Percentiles rank a stretch among this genome's conserved stretches.
phyloP scores from a whole-genome alignment of 2,888 invertebrate genomes.

The Chymomyza caudatula region DNA sequence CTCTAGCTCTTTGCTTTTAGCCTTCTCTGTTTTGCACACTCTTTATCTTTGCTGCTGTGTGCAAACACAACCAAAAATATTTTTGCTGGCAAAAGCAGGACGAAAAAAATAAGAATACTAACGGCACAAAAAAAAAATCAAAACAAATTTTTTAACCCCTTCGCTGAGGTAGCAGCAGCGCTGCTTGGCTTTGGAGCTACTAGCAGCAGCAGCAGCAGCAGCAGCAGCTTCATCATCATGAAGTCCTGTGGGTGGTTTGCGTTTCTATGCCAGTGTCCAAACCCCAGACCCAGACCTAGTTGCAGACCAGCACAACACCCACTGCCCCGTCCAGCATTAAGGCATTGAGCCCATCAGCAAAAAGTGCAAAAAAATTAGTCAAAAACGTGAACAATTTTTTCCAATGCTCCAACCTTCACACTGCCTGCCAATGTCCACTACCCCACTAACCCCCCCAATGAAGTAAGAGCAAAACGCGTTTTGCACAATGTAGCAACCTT shows the following conservation, averaged over 20 bases:
- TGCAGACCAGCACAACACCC: not conserved
- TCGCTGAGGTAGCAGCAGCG: constrained; percentile 30
- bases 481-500: constrained; percentile 68
- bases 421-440: not conserved
- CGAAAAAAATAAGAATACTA: constrained; percentile 18
- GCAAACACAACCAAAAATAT: constrained; percentile 58
- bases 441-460: not conserved
- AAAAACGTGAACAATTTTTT: constrained; percentile 56
- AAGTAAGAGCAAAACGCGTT: constrained; percentile 46
- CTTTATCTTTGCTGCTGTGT: constrained; percentile 22
- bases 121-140: constrained; percentile 57
- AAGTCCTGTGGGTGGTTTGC: constrained; percentile 36
- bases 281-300: not conserved
- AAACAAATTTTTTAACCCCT: constrained; percentile 73
- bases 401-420: not conserved
- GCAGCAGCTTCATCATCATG: constrained; percentile 29
- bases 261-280: constrained; percentile 47
- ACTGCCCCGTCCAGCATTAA: not conserved
- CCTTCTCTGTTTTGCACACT: constrained; percentile 3
- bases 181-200: not conserved
- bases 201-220: constrained; percentile 28
- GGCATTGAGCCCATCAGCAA: constrained; percentile 3
- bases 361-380: constrained; percentile 64
- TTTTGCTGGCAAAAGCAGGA: constrained; percentile 40
- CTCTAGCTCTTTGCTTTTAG: constrained; percentile 23